Percentiles rank a stretch among this genome's conserved stretches.
Conservation (phyloP, 92 coral and sea anemone species). For the Plumapathes pennacea region DNA sequence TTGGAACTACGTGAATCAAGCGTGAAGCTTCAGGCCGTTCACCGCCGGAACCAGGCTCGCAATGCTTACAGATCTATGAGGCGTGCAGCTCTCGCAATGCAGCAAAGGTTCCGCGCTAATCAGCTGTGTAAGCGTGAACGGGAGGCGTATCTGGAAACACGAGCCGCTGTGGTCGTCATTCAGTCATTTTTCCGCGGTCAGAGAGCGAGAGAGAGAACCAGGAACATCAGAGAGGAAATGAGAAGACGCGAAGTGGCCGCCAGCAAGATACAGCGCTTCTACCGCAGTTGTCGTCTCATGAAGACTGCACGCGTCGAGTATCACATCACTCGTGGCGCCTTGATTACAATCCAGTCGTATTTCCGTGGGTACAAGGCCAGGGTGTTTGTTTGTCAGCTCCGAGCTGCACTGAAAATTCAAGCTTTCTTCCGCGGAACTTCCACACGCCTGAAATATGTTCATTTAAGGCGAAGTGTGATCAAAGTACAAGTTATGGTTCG, state of each 20-base stretch:
- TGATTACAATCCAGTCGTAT: conserved; percentile 70
- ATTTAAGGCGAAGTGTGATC: conserved; percentile 17
- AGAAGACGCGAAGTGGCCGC: conserved; percentile 60
- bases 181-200: conserved; percentile 66
- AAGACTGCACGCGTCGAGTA: conserved; percentile 33
- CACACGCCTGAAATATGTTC: conserved; percentile 40
- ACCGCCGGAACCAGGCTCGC: conserved; percentile 41
- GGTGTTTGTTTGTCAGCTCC: conserved; percentile 27
- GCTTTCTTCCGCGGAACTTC: conserved; percentile 61
- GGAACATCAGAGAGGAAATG: conserved; percentile 37
- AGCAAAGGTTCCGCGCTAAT: conserved; percentile 58
- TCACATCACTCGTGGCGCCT: conserved; percentile 62
- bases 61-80: conserved; percentile 30
- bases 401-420: conserved; percentile 67
- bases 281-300: conserved; percentile 65
- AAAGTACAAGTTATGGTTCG: conserved; percentile 69
- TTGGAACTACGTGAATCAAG: conserved; percentile 20
- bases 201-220: conserved; percentile 57
- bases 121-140: conserved; percentile 47
- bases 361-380: conserved; percentile 68
- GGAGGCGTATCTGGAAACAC: conserved; percentile 35
- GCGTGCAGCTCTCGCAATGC: conserved; percentile 41
- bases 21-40: conserved; percentile 57
- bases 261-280: conserved; percentile 67
- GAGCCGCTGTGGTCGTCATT: conserved; percentile 50